Percentiles rank a stretch among this genome's conserved stretches.
phyloP scores from a whole-genome alignment of 2,888 invertebrate genomes.

The Hipparchia semele region DNA sequence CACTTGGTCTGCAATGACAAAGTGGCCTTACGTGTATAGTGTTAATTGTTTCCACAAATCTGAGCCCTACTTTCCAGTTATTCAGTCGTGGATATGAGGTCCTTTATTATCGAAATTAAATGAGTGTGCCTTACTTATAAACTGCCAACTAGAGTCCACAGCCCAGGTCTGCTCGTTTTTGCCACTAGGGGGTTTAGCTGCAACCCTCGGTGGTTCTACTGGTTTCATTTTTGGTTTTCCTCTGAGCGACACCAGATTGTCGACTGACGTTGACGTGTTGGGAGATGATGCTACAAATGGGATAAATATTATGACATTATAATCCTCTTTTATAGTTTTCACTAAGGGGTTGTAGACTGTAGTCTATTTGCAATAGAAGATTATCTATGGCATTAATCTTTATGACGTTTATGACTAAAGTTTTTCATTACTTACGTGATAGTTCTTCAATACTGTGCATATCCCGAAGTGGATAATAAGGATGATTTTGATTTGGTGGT shows the following conservation, averaged over 20 bases:
- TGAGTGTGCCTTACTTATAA: constrained; percentile 85
- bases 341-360: not conserved
- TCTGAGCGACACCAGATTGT: constrained; percentile 84
- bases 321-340: not conserved
- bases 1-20: too few species aligned
- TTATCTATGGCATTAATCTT: too few species aligned
- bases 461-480: constrained; percentile 76
- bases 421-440: constrained; percentile 64
- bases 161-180: constrained; percentile 88
- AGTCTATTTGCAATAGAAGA: not conserved
- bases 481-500: constrained; percentile 80
- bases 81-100: too few species aligned
- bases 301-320: constrained; percentile 16
- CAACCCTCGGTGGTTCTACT: constrained; percentile 87
- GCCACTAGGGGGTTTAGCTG: constrained; percentile 70
- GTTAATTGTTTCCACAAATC: too few species aligned
- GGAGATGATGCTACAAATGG: constrained; percentile 73
- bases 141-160: constrained; percentile 95
- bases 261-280: constrained; percentile 86
- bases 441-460: constrained; percentile 82
- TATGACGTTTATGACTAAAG: not conserved
- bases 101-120: too few species aligned
- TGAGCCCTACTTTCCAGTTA: too few species aligned
- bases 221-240: constrained; percentile 86
- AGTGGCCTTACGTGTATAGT: too few species aligned